A percentile compares a stretch with the other conserved stretches of the same genome.
These are phyloP conservation scores for Globicephala melas DNA, from an alignment of 2,113 vertebrate genomes.

Conservation along the genomic window DNA sequence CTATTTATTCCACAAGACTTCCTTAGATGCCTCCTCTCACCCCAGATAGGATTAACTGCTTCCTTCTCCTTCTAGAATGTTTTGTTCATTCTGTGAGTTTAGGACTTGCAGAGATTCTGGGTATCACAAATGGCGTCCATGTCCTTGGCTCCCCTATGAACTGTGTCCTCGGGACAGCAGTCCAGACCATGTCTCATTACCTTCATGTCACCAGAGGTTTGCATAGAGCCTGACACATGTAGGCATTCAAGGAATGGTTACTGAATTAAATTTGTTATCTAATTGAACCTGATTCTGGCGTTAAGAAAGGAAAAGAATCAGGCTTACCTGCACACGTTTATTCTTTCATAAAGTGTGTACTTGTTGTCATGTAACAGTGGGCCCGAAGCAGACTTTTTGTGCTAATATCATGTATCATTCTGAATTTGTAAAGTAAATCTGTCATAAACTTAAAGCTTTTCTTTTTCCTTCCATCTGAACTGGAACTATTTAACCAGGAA, in stretches of 20 bases:
- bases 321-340: not conserved
- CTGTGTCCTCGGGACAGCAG: not conserved
- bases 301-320: not conserved
- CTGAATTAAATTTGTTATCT: not conserved
- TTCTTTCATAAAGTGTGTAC: slow-evolving; percentile 15
- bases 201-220: not conserved
- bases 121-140: accelerated
- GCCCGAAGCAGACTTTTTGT: not conserved
- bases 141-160: not conserved
- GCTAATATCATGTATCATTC: not conserved
- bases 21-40: not conserved
- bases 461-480: not conserved
- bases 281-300: not conserved
- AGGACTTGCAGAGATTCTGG: not conserved
- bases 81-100: not conserved
- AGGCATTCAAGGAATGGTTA: not conserved
- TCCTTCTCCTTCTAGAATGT: not conserved
- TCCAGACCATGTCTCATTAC: not conserved
- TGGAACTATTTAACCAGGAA: not conserved
- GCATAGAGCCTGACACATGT: not conserved
- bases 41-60: not conserved
- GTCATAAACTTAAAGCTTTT: not conserved
- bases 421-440: not conserved
- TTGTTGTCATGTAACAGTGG: not conserved
- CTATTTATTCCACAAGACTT: not conserved